Evolutionary conservation across 2,113 vertebrate species (phyloP).

Genomic region (Steatornis caripensis): DNA sequence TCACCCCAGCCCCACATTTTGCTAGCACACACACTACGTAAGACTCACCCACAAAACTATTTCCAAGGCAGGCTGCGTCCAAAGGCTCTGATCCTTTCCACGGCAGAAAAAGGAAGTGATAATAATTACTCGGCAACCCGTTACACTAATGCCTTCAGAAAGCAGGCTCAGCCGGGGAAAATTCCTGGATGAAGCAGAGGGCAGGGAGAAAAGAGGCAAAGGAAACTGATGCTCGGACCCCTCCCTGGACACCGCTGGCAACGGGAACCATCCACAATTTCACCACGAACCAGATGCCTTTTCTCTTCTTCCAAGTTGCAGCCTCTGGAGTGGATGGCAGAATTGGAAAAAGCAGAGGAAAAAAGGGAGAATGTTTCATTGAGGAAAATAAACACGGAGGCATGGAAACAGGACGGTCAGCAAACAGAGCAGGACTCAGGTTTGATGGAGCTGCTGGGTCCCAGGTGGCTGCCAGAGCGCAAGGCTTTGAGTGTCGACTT

Average conservation of each 20-base stretch:
- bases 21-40: rapidly evolving
- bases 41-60: not conserved
- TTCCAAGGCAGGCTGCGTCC: not conserved
- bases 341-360: not conserved
- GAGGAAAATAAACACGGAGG: not conserved
- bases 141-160: not conserved
- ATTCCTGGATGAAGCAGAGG: not conserved
- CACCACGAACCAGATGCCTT: not conserved
- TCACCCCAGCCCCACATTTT: not conserved
- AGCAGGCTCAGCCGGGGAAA: not conserved
- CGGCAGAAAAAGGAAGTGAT: not conserved
- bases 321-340: not conserved
- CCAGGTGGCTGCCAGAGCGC: not conserved
- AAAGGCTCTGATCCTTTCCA: not conserved
- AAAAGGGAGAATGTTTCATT: not conserved
- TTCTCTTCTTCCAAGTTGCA: not conserved
- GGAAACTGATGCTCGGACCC: not conserved
- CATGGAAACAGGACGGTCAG: not conserved
- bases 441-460: not conserved
- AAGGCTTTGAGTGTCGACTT: not conserved
- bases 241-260: not conserved
- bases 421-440: not conserved
- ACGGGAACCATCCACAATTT: not conserved
- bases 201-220: not conserved
- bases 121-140: not conserved